These are phyloP conservation scores for Mormyrus iriodes DNA, from an alignment of 2,113 vertebrate genomes.

Conservation along the genomic window DNA sequence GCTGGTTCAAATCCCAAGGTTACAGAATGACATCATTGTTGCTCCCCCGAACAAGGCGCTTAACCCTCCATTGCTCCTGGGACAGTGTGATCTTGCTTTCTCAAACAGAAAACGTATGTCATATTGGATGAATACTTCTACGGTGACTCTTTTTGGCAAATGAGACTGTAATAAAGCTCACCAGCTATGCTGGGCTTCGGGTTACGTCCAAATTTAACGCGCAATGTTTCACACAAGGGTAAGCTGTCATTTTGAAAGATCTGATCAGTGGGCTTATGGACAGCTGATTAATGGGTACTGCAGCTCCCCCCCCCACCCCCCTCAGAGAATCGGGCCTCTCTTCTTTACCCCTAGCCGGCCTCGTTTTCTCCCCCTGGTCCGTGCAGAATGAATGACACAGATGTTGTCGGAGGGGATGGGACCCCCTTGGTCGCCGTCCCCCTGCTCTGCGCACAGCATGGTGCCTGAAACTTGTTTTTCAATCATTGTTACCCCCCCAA, in stretches of 20 bases:
- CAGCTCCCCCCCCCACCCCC: constrained; percentile 10
- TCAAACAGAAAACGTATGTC: neutral
- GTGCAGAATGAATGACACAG: constrained; percentile 64
- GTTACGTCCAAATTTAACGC: neutral
- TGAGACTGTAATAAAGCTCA: neutral
- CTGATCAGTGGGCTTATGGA: constrained; percentile 35
- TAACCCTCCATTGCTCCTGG: neutral
- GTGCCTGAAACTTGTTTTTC: constrained; percentile 70
- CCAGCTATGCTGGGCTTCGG: neutral
- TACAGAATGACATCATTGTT: neutral
- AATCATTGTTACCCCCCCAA: constrained; percentile 57
- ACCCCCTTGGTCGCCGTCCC: constrained; percentile 55
- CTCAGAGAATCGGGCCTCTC: constrained; percentile 43
- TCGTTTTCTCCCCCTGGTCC: constrained; percentile 49
- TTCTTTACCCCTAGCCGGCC: constrained; percentile 33
- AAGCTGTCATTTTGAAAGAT: constrained; percentile 20
- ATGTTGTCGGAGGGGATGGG: constrained; percentile 65
- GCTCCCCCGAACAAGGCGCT: neutral
- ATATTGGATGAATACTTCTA: neutral
- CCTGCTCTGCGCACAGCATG: constrained; percentile 65
- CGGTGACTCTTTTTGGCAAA: neutral
- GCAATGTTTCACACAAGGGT: constrained; percentile 20
- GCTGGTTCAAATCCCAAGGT: neutral
- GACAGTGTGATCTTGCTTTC: neutral
- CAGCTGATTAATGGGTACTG: constrained; percentile 50